A percentile compares a stretch with the other conserved stretches of the same genome.
Evolutionary conservation across 2,113 vertebrate genomes (phyloP).

Genomic region (Rhodinocichla rosea): DNA sequence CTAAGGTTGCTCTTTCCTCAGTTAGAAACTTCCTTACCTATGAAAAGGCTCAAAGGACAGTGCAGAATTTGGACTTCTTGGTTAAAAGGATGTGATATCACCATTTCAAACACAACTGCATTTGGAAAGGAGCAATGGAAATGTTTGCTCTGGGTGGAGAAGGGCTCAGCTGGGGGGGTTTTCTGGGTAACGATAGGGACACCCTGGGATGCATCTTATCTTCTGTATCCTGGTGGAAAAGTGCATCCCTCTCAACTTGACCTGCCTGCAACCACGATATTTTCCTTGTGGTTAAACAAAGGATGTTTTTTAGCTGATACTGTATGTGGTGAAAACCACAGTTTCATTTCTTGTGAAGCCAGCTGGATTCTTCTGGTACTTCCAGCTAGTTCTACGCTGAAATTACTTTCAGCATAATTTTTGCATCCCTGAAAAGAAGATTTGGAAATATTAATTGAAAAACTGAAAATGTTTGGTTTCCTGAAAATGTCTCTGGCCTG

Average conservation of each 20-base stretch:
- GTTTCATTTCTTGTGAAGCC: background rate
- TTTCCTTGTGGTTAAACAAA: conserved; percentile 10
- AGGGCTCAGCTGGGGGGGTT: background rate
- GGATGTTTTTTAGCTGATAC: background rate
- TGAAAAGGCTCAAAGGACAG: background rate
- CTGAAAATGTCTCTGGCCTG: background rate
- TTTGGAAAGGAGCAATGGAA: background rate
- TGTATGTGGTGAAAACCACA: background rate
- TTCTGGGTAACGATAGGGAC: background rate
- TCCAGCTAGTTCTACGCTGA: no score
- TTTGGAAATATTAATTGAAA: background rate
- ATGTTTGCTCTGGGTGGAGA: background rate
- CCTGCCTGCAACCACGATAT: background rate
- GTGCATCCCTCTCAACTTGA: conserved; percentile 19
- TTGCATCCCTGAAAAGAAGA: background rate
- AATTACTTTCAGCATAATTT: background rate
- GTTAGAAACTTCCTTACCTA: conserved; percentile 1
- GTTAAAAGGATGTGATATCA: background rate
- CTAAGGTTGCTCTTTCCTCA: background rate
- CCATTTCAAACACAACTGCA: background rate
- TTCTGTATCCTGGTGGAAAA: background rate
- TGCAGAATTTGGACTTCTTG: background rate
- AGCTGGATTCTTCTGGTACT: background rate
- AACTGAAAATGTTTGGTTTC: background rate
- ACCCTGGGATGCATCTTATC: background rate